Base-by-base conservation (phyloP, 2,797 vertebrate species). In the Pseudochirops corinnae region DNA sequence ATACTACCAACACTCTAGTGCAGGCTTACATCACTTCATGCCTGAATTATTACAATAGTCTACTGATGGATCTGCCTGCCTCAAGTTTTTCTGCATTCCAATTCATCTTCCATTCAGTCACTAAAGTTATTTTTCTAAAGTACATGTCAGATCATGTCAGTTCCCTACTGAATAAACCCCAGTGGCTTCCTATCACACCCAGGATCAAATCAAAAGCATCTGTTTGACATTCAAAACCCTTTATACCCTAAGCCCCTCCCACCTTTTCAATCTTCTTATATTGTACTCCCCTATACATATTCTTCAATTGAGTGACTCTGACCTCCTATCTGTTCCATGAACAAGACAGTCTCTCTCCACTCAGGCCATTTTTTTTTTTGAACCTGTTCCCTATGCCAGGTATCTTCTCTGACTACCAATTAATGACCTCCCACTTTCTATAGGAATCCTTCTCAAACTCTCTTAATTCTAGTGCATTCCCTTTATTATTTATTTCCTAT, bases 381-480 rank as follows among this genome's bases (percentile, higher is more conserved):
- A 16, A 6, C 33, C 33, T 74, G 12, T 5, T n/a, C 13, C 33
- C 1, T 4, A 18, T 74, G 4, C 0, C 62, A n/a, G 1, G 0
- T 18, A n/a, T 74, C 62, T 74, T 74, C 14, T 74, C 62, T 74
- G 62, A n/a, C 5, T n/a, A 74, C 33, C 11, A 10, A 55, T 55
- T 55, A 55, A 55, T 56, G 56, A 56, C 18, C 56, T 56, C 62
- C 62, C 1, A 16, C 14, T 74, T 74, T 74, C 33, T 74, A 18
- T 13, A 74, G 62, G 33, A 74, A 6, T 4, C 33, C 33, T n/a
- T 67, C 60, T 67, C 33, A 74, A 18, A 0, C 4, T 14, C 33
- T 33, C 60, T 67, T n/a, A n/a, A 74, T n/a, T 74, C 33, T n/a
- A 74, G 14, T n/a, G 33, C 14, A 33, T n/a, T 74, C 14, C 5